Evolutionary conservation across 2,888 invertebrate species (phyloP).

Genomic region (Agrochola circellaris): DNA sequence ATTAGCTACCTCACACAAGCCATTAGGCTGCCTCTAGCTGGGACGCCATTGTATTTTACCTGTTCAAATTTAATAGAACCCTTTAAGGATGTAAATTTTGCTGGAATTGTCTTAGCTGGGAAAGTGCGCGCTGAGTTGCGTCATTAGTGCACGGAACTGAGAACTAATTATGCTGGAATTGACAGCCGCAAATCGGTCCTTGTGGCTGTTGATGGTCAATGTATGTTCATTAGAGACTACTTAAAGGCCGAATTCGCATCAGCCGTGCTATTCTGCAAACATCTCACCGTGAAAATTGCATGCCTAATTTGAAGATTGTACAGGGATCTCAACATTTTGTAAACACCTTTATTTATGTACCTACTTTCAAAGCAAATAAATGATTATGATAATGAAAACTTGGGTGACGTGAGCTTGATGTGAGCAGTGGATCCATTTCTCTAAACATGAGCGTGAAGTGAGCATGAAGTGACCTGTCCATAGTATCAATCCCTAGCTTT

Average conservation of each 20-base stretch:
- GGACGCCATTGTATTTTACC: slow-evolving; percentile 71
- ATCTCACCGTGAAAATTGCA: no score
- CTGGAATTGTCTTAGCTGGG: slow-evolving; percentile 42
- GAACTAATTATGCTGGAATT: slow-evolving; percentile 39
- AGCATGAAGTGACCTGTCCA: no score
- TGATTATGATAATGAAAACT: no score
- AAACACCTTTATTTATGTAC: no score
- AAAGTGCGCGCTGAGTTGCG: slow-evolving; percentile 38
- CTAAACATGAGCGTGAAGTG: no score
- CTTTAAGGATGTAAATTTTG: slow-evolving; percentile 62
- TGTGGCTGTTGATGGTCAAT: slow-evolving; percentile 12
- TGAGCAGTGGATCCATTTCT: no score
- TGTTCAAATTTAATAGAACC: slow-evolving; percentile 76
- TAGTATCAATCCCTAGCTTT: no score
- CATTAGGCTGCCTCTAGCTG: slow-evolving; percentile 70
- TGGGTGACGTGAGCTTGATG: no score
- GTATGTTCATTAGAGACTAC: neutral
- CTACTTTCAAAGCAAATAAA: no score
- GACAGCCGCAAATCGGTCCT: slow-evolving; percentile 30
- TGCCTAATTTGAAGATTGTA: no score
- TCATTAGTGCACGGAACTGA: slow-evolving; percentile 27
- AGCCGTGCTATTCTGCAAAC: no score
- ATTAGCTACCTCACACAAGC: slow-evolving; percentile 80
- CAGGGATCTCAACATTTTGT: no score
- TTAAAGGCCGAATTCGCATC: slow-evolving; percentile 14